Evolutionary conservation across 2,888 invertebrate genomes (phyloP).

Genomic region (Mythimna ferrago): DNA sequence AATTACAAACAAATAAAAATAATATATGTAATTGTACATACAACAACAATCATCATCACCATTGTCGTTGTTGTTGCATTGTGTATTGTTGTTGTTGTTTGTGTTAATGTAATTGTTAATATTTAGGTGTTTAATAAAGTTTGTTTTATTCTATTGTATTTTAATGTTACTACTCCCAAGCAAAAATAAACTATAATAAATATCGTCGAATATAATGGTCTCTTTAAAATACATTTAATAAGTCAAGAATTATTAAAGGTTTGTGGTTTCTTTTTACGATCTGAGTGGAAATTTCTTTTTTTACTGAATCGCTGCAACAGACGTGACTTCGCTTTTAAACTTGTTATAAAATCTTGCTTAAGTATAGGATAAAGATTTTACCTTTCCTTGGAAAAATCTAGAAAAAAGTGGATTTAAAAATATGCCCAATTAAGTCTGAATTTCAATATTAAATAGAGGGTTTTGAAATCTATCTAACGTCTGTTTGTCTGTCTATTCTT

Average conservation of each 20-base stretch:
- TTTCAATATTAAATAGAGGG: not conserved
- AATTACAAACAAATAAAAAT: no score
- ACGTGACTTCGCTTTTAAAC: conserved; percentile 27
- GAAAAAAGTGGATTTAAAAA: not conserved
- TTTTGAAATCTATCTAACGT: not conserved
- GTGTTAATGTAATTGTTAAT: no score
- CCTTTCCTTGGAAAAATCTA: not conserved
- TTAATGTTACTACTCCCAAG: no score
- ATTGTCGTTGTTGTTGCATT: no score
- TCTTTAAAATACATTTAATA: not conserved
- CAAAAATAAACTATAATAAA: no score
- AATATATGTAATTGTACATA: no score
- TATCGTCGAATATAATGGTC: no score
- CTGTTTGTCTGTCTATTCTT: not conserved
- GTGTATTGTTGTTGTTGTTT: no score
- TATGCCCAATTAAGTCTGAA: not conserved
- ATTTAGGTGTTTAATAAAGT: no score
- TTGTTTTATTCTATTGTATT: no score
- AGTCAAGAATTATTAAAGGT: conserved; percentile 1
- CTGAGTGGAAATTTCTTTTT: conserved; percentile 10
- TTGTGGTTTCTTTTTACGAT: conserved; percentile 20
- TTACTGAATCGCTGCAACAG: conserved; percentile 19
- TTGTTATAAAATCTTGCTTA: conserved; percentile 4
- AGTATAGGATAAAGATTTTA: not conserved
- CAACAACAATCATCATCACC: no score